Evolutionary conservation across 2,797 vertebrate species (phyloP).

Genomic region (Cuniculus paca): DNA sequence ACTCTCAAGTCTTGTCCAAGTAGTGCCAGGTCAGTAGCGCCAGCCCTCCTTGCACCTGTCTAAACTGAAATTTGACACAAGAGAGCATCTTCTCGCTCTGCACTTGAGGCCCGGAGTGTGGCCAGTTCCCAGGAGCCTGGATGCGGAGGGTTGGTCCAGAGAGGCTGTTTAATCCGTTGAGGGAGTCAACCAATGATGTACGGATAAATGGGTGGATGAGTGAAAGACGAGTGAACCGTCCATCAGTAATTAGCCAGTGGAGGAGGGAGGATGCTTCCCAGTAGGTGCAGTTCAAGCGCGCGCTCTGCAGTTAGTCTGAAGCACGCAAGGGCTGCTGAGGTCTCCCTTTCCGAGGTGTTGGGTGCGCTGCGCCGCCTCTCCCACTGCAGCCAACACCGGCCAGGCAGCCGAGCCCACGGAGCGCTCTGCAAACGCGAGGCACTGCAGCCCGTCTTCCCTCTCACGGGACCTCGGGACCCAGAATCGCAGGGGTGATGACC

Average conservation of each 20-base stretch:
- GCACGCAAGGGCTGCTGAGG: fast-evolving
- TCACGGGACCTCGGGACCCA: fast-evolving
- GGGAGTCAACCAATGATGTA: background rate
- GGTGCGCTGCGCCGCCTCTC: too few species aligned
- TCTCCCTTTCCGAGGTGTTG: background rate
- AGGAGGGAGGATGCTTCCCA: background rate
- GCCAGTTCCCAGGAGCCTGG: background rate
- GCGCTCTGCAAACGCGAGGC: background rate
- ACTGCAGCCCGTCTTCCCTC: background rate
- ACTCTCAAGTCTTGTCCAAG: background rate
- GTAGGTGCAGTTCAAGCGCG: background rate
- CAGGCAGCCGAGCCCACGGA: fast-evolving
- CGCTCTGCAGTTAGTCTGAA: too few species aligned
- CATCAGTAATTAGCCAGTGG: background rate
- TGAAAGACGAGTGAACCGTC: background rate
- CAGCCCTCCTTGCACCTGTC: background rate
- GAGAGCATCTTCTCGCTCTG: background rate
- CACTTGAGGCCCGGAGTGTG: background rate
- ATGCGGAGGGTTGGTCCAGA: background rate
- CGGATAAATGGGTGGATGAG: background rate
- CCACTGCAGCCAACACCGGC: background rate
- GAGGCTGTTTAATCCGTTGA: background rate
- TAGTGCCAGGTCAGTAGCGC: background rate
- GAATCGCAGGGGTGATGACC: background rate
- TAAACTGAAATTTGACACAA: background rate